Evolutionary conservation across 1,140 invertebrate genomes (phyloP).

Genomic region (Drosophila truncata): DNA sequence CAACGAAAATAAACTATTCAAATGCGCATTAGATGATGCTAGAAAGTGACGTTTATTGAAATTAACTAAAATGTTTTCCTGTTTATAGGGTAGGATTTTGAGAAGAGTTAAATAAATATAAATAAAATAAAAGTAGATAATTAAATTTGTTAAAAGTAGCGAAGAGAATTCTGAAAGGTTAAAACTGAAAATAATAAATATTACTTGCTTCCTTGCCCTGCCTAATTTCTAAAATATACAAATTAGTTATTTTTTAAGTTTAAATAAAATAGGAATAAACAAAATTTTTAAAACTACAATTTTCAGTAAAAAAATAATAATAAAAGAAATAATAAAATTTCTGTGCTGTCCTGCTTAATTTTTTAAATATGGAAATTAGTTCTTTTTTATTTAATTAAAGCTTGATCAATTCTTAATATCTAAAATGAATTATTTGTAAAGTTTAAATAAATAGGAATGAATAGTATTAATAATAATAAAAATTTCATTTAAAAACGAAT

Average conservation of each 20-base stretch:
- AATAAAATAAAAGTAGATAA: neutral
- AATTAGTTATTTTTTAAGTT: no score
- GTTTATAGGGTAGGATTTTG: neutral
- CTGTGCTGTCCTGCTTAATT: neutral
- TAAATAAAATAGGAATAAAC: no score
- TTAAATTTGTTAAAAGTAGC: neutral
- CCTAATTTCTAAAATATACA: neutral
- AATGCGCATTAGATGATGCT: slow-evolving; percentile 13
- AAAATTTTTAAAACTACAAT: no score
- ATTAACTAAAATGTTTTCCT: neutral
- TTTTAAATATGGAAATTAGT: neutral
- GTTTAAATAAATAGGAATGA: no score
- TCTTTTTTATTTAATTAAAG: no score
- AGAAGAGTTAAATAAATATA: neutral
- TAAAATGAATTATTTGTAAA: no score
- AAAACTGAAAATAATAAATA: neutral
- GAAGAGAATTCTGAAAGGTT: neutral
- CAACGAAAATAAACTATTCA: neutral
- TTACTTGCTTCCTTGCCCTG: no score
- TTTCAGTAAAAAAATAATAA: no score
- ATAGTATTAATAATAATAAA: no score
- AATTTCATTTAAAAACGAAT: no score
- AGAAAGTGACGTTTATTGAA: slow-evolving; percentile 5
- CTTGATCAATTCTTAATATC: no score
- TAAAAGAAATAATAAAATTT: no score